Evolutionary conservation across 2,797 vertebrate genomes (phyloP).

Genomic region (Mormyrus proboscirostris): DNA sequence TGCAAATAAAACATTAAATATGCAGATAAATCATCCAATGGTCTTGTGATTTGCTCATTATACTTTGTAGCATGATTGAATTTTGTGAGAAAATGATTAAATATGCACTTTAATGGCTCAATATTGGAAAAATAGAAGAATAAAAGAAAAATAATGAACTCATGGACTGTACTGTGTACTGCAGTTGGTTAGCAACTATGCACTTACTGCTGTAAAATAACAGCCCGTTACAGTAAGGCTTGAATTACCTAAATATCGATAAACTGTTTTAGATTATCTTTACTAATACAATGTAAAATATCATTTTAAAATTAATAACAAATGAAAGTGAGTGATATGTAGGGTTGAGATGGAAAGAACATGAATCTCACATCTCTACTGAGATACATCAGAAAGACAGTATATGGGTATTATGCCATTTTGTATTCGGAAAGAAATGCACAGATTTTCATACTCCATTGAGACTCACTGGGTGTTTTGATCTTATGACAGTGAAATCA

Average conservation of each 20-base stretch:
- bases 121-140: neutral
- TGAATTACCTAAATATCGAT: neutral
- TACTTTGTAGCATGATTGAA: neutral
- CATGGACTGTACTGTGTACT: neutral
- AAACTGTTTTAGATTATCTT: neutral
- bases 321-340: neutral
- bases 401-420: neutral
- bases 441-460: slow-evolving; percentile 15
- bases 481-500: slow-evolving; percentile 26
- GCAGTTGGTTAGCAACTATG: neutral
- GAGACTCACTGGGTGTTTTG: slow-evolving; percentile 27
- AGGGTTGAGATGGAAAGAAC: neutral
- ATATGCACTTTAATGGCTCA: neutral
- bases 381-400: neutral
- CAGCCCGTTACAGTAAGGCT: neutral
- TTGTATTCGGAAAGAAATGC: neutral
- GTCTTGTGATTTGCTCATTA: neutral
- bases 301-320: neutral
- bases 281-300: neutral
- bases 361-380: neutral
- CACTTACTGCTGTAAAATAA: neutral
- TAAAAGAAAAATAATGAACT: neutral
- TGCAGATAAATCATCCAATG: neutral
- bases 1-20: neutral
- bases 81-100: neutral